Conservation (phyloP, 2,888 invertebrate genomes). For the Agonopterix subpropinquella region DNA sequence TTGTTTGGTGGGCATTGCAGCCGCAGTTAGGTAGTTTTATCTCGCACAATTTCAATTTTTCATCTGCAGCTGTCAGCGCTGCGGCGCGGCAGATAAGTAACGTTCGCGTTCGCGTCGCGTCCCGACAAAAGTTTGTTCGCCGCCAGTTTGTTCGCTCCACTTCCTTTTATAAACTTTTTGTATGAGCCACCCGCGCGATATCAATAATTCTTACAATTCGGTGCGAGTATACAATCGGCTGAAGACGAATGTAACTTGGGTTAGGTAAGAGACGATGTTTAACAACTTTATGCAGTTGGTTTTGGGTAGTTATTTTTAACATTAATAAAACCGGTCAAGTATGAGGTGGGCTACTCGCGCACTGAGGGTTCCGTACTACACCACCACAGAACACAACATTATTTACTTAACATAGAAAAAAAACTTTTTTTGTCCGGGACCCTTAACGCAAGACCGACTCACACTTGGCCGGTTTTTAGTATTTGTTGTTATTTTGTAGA, state of each 20-base stretch:
- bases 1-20: constrained; percentile 57
- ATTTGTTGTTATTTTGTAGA: too few species aligned
- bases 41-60: constrained; percentile 76
- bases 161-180: constrained; percentile 72
- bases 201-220: constrained; percentile 68
- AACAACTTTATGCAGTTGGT: too few species aligned
- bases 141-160: constrained; percentile 69
- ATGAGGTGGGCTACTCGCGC: too few species aligned
- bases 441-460: too few species aligned
- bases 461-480: too few species aligned
- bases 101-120: constrained; percentile 45
- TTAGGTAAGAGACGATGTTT: too few species aligned
- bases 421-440: too few species aligned
- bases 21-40: constrained; percentile 72
- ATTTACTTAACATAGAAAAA: too few species aligned
- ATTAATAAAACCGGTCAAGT: too few species aligned
- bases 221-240: constrained; percentile 43
- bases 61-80: constrained; percentile 73
- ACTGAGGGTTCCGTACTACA: too few species aligned
- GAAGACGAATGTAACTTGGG: constrained; percentile 24
- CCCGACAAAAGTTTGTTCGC: constrained; percentile 61
- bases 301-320: too few species aligned
- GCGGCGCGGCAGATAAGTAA: constrained; percentile 70
- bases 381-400: too few species aligned
- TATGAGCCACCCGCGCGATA: constrained; percentile 54